phyloP scores from a whole-genome alignment of 1,140 invertebrate genomes.

The Pseudomyrmex dendroicus region DNA sequence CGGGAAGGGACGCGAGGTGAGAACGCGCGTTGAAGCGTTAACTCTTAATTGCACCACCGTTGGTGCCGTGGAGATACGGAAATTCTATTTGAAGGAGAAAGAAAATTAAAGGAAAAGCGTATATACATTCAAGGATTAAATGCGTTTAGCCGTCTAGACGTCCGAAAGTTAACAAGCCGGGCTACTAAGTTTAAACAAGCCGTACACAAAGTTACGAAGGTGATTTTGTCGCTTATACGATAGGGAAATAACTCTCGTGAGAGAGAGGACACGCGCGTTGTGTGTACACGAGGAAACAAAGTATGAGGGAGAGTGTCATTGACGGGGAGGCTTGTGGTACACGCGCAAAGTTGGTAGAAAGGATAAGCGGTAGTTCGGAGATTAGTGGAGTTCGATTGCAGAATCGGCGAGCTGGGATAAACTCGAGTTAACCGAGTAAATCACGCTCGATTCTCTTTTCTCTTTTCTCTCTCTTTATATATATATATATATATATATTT shows the following conservation, averaged over 20 bases:
- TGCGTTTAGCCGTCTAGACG: conserved; percentile 26
- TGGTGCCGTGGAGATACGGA: conserved; percentile 10
- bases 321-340: conserved; percentile 32
- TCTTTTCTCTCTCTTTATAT: neutral
- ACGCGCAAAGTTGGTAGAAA: conserved; percentile 53
- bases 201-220: conserved; percentile 13
- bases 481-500: too few relatives aligned
- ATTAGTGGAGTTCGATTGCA: conserved; percentile 71
- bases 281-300: conserved; percentile 5
- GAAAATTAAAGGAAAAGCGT: conserved; percentile 35
- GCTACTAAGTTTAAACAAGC: conserved; percentile 32
- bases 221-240: neutral
- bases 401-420: conserved; percentile 64
- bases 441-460: conserved; percentile 58
- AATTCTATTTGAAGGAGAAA: conserved; percentile 39
- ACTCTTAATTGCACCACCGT: conserved; percentile 38
- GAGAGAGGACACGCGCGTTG: neutral
- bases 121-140: conserved; percentile 39
- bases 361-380: conserved; percentile 53
- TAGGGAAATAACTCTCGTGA: neutral
- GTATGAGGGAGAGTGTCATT: conserved; percentile 1
- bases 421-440: conserved; percentile 69
- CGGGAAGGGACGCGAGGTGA: neutral
- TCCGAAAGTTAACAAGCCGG: conserved; percentile 40
- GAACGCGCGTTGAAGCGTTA: conserved; percentile 27